Base-by-base conservation (phyloP, 2,888 invertebrate genomes). In the Oscheius myriophilus region DNA sequence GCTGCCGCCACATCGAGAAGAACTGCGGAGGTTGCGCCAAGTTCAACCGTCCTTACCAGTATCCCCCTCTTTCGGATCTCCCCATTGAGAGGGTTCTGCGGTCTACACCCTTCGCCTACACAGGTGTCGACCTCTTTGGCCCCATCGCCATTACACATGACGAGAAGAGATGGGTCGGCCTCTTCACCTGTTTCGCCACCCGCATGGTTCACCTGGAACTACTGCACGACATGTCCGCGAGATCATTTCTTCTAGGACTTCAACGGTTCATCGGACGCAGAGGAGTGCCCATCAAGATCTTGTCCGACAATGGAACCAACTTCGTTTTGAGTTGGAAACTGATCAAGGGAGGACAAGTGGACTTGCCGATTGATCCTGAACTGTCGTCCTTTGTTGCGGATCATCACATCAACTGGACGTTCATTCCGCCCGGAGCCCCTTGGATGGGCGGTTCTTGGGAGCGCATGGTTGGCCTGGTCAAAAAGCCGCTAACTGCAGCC, bases 361-460 rank as follows among this genome's bases (percentile, higher is more conserved):
- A 49, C 33, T 3, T 6, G 3, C 33, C 33, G 33, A 9, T 9
- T 33, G 33, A 33, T 33, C 9, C 33, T 33, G 33, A 6, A 6
- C 4, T 33, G 3, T 33, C 33, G 4, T 6, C 33, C 33, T 33
- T 6, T 9, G 3, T 33, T 3, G 64, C 65, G 16, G 25, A 52
- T 2, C 16, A 75, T 33, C 57, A 55, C 23, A 82, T 83, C 43
- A 7, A 12, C 25, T 84, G 85, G 83, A 73, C 71, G 14, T 88
- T 88, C 70, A 88, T 86, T 61, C 86, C 87, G 7, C 87, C 87
- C 6, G 73, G 82, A 0, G 86, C 87, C 3, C 75, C 87, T 1
- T 89, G 88, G 88, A 87, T 87, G 87, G 88, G 88, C 63, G 88
- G 88, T 49, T 87, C 85, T 77, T 89, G 87, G 82, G 88, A 88